These are phyloP conservation scores for Rhyacichthys aspro DNA, from an alignment of 2,797 vertebrate species.

Conservation along the genomic window DNA sequence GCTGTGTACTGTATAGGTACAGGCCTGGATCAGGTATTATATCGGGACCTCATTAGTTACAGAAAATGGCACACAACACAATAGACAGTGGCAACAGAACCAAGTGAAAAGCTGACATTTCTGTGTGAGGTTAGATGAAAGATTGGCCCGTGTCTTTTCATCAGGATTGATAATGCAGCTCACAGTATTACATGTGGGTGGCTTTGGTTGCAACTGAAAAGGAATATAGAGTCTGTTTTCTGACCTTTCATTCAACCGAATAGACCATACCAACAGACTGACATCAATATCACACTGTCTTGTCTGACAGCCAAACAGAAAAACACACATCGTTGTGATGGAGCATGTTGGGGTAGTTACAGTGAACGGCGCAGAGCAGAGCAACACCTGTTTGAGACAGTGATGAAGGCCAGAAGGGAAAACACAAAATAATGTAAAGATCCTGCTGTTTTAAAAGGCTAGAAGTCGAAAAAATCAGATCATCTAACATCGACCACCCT, in stretches of 20 bases:
- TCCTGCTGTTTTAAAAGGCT: slow-evolving; percentile 8
- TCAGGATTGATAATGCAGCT: slow-evolving; percentile 64
- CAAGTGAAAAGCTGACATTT: slow-evolving; percentile 60
- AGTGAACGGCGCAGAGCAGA: slow-evolving; percentile 17
- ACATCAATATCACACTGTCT: slow-evolving; percentile 60
- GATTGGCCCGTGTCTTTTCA: slow-evolving; percentile 62
- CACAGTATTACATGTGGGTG: slow-evolving; percentile 62
- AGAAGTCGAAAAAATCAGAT: slow-evolving; percentile 7
- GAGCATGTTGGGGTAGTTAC: slow-evolving; percentile 32
- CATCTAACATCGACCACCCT: slow-evolving; percentile 12
- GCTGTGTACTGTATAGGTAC: neutral
- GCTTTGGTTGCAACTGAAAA: slow-evolving; percentile 64
- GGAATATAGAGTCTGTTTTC: slow-evolving; percentile 64
- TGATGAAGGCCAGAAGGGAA: slow-evolving; percentile 4
- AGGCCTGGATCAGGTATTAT: neutral
- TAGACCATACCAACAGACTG: slow-evolving; percentile 49
- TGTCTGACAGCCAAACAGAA: slow-evolving; percentile 37
- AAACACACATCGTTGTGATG: slow-evolving; percentile 28
- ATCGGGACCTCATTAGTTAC: slow-evolving; percentile 16
- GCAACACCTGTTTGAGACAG: slow-evolving; percentile 30
- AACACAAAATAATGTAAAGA: neutral
- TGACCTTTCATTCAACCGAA: slow-evolving; percentile 68
- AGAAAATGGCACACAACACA: slow-evolving; percentile 34
- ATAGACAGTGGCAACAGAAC: slow-evolving; percentile 28
- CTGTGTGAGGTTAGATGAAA: slow-evolving; percentile 61